These are phyloP conservation scores for Lamprotornis superbus DNA, from an alignment of 2,113 vertebrate genomes.

Conservation along the genomic window DNA sequence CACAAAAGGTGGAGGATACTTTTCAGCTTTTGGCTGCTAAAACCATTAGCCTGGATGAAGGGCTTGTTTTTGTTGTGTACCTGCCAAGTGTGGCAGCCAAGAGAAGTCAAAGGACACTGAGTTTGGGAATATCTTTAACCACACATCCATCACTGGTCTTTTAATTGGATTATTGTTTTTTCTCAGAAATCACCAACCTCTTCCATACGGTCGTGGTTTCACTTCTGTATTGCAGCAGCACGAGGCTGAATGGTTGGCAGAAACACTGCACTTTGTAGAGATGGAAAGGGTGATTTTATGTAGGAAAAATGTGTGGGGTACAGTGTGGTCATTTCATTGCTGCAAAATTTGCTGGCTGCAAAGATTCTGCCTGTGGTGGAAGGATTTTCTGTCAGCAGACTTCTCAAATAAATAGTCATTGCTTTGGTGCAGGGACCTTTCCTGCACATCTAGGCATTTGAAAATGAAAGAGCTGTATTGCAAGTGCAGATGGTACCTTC, in stretches of 20 bases:
- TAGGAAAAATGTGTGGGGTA: not conserved
- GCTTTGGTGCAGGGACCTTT: not conserved
- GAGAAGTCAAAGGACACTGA: not conserved
- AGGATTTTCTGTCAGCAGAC: not conserved
- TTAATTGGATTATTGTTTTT: conserved; percentile 12
- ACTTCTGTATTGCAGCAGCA: not conserved
- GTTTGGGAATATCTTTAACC: conserved; percentile 29
- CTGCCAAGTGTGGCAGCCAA: conserved; percentile 18
- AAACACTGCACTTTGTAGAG: not conserved
- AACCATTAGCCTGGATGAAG: not conserved
- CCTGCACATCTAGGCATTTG: not conserved
- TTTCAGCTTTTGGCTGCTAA: not conserved
- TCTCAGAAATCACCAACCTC: not conserved
- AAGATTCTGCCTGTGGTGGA: not conserved
- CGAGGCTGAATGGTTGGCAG: not conserved
- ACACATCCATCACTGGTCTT: not conserved
- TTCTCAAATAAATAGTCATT: not conserved
- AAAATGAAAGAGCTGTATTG: not conserved
- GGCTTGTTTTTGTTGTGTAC: not conserved
- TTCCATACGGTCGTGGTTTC: not conserved
- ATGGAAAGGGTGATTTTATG: not conserved
- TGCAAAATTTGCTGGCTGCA: not conserved
- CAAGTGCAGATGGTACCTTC: not conserved
- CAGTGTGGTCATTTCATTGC: not conserved
- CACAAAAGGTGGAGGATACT: not conserved